Percentiles rank a stretch among this genome's conserved stretches.
Evolutionary conservation across 2,113 vertebrate genomes (phyloP).

Genomic region (Orientallactaga bullata): DNA sequence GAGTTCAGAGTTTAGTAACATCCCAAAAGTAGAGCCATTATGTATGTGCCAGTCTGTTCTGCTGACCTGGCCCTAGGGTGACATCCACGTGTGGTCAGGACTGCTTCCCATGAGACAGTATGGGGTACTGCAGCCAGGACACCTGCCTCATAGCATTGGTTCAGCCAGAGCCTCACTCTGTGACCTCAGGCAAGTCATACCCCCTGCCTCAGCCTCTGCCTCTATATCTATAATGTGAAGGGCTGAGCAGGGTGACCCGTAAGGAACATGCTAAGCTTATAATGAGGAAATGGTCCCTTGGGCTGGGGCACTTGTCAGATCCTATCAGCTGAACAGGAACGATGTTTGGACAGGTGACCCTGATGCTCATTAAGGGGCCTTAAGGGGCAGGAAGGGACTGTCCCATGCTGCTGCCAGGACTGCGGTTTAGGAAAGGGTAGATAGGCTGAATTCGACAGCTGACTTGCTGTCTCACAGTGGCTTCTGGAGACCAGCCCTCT

Average conservation of each 20-base stretch:
- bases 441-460: not conserved
- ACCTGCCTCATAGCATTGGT: not conserved
- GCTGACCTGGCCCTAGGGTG: not conserved
- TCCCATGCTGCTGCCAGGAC: not conserved
- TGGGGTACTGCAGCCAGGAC: not conserved
- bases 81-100: not conserved
- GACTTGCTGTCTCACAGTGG: not conserved
- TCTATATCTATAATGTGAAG: not conserved
- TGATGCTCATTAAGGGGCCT: not conserved
- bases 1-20: not conserved
- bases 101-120: not conserved
- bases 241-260: not conserved
- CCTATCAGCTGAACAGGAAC: not conserved
- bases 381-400: not conserved
- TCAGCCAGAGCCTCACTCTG: not conserved
- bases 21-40: not conserved
- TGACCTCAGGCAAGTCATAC: not conserved
- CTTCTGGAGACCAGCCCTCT: slow-evolving; percentile 57
- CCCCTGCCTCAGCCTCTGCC: not conserved
- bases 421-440: not conserved
- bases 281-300: not conserved
- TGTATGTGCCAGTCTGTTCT: not conserved
- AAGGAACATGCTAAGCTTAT: not conserved
- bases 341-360: not conserved
- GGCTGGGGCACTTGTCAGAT: not conserved